Evolutionary conservation across 2,113 vertebrate genomes (phyloP).

Genomic region (Tachuris rubrigastra): DNA sequence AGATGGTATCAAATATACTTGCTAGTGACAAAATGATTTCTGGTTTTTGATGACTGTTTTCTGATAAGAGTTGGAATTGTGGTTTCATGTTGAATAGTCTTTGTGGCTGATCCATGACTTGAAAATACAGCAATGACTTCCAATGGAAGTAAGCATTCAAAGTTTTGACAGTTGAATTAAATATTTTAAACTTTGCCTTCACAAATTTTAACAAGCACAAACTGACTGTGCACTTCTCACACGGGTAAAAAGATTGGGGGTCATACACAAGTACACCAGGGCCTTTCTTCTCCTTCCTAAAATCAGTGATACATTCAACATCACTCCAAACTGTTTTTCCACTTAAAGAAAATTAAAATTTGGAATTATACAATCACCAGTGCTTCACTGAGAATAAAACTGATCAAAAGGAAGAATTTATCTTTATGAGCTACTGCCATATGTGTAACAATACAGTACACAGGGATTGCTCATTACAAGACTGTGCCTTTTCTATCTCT

Average conservation of each 20-base stretch:
- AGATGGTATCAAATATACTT: background rate
- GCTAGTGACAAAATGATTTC: background rate
- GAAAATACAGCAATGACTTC: background rate
- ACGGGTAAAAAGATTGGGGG: rapidly evolving
- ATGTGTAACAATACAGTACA: background rate
- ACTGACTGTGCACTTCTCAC: background rate
- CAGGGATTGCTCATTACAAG: background rate
- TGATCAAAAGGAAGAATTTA: background rate
- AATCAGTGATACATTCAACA: background rate
- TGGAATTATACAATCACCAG: background rate
- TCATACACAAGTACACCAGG: background rate
- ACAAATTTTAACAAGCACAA: background rate
- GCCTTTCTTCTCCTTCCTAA: background rate
- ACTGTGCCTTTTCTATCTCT: background rate
- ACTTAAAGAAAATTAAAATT: background rate
- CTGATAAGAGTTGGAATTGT: background rate
- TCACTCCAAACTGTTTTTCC: background rate
- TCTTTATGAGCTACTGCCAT: background rate
- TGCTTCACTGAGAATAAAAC: background rate
- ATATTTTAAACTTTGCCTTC: background rate
- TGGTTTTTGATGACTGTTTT: background rate
- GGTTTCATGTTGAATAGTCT: background rate
- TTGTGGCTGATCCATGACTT: background rate
- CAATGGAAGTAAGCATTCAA: background rate
- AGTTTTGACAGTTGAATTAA: background rate